These are phyloP conservation scores for Pyrochroa serraticornis DNA, from an alignment of 2,888 invertebrate genomes.

Conservation along the genomic window DNA sequence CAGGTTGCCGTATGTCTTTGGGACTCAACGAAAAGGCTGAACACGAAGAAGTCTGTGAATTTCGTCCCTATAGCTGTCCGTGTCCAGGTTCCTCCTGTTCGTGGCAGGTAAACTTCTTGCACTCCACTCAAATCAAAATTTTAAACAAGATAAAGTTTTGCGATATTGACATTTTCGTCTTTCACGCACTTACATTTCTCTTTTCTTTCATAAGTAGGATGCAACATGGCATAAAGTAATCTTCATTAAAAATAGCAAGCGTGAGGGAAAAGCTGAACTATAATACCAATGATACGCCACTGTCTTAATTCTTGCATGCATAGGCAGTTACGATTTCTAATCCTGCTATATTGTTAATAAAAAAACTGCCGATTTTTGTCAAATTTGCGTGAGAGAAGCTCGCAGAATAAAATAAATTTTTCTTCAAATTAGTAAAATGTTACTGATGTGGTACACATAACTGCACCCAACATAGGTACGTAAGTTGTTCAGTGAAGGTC, in stretches of 20 bases:
- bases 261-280: neutral
- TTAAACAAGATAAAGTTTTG: too few relatives aligned
- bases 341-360: neutral
- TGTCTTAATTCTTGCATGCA: neutral
- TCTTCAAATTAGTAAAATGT: too few relatives aligned
- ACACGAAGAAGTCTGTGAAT: conserved; percentile 98
- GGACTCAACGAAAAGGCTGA: conserved; percentile 98
- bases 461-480: too few relatives aligned
- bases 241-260: neutral
- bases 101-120: conserved; percentile 92
- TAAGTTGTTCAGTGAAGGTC: too few relatives aligned
- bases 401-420: too few relatives aligned
- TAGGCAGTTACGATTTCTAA: neutral
- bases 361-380: too few relatives aligned
- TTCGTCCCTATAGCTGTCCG: conserved; percentile 97
- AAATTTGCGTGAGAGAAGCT: too few relatives aligned
- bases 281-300: neutral
- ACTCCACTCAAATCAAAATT: too few relatives aligned
- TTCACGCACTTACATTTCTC: too few relatives aligned
- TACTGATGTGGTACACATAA: too few relatives aligned
- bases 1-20: conserved; percentile 91
- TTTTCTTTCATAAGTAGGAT: too few relatives aligned
- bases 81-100: conserved; percentile 99
- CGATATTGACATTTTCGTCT: too few relatives aligned
- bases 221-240: neutral